Percentiles rank a stretch among this genome's conserved stretches.
Evolutionary conservation across 2,113 vertebrate genomes (phyloP).

Genomic region (Neopipo cinnamomea): DNA sequence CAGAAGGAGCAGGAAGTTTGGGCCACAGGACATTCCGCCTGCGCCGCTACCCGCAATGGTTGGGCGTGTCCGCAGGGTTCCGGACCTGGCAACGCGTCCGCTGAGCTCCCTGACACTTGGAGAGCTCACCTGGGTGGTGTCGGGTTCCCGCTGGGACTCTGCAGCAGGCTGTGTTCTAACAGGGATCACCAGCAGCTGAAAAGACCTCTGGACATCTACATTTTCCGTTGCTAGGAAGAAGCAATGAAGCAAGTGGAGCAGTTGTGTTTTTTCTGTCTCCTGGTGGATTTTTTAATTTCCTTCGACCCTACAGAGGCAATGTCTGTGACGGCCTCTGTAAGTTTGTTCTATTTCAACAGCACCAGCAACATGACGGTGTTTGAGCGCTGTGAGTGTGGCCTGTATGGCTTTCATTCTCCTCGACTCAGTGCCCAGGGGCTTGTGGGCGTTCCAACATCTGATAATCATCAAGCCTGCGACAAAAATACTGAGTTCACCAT

Average conservation of each 20-base stretch:
- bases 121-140: conserved; percentile 36
- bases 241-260: conserved; percentile 49
- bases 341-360: conserved; percentile 41
- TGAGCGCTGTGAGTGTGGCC: conserved; percentile 62
- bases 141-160: conserved; percentile 58
- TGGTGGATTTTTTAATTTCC: not conserved
- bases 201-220: not conserved
- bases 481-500: conserved; percentile 53
- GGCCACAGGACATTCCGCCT: not conserved
- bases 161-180: not conserved
- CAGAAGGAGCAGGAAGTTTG: not conserved
- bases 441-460: conserved; percentile 60
- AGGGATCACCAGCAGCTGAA: not conserved
- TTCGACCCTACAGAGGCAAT: not conserved
- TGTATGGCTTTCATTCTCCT: conserved; percentile 73
- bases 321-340: not conserved
- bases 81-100: rapidly evolving
- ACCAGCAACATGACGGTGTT: conserved; percentile 42
- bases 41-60: not conserved
- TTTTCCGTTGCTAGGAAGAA: conserved; percentile 4
- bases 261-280: not conserved
- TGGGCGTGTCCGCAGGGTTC: not conserved
- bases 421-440: conserved; percentile 34
- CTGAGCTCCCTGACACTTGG: not conserved
- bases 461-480: conserved; percentile 66